Evolutionary conservation across 2,888 invertebrate species (phyloP).

Genomic region (Clivina fossor): DNA sequence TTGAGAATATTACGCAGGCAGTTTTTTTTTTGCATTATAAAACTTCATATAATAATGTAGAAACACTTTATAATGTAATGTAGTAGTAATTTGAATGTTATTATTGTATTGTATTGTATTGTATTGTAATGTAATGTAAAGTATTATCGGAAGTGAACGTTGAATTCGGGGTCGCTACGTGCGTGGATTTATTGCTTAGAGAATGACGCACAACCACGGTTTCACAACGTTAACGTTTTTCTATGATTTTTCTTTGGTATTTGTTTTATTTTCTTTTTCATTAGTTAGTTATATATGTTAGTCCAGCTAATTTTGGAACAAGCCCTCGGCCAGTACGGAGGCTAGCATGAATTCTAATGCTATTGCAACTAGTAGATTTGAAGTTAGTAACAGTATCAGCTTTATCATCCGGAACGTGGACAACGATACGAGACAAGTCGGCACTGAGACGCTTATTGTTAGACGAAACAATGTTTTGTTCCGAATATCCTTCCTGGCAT

Average conservation of each 20-base stretch:
- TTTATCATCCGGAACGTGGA: slow-evolving; percentile 4
- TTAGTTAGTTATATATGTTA: slow-evolving; percentile 8
- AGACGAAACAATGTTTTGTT: no score
- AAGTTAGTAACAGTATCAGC: slow-evolving; percentile 24
- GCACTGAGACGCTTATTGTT: no score
- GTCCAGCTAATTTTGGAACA: slow-evolving; percentile 21
- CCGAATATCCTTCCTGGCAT: no score
- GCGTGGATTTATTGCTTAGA: slow-evolving; percentile 32
- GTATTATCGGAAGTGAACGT: slow-evolving; percentile 20
- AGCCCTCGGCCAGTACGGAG: slow-evolving; percentile 27
- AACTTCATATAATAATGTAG: slow-evolving; percentile 12
- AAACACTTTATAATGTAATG: slow-evolving; percentile 22
- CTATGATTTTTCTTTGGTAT: no score
- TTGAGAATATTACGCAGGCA: slow-evolving; percentile 19
- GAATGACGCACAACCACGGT: slow-evolving; percentile 29
- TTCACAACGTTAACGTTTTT: slow-evolving; percentile 16
- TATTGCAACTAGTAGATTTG: slow-evolving; percentile 20
- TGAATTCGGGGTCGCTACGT: slow-evolving; percentile 23
- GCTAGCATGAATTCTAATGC: slow-evolving; percentile 27
- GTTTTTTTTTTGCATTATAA: slow-evolving; percentile 21
- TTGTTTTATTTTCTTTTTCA: no score
- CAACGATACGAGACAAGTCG: no score
- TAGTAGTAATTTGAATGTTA: no score
- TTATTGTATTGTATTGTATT: no score
- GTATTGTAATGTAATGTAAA: slow-evolving; percentile 17